Evolutionary conservation across 1,140 invertebrate species (phyloP), one percentile per base, ranked within the genome.

Genomic region (Gonatopus flavifemur): DNA sequence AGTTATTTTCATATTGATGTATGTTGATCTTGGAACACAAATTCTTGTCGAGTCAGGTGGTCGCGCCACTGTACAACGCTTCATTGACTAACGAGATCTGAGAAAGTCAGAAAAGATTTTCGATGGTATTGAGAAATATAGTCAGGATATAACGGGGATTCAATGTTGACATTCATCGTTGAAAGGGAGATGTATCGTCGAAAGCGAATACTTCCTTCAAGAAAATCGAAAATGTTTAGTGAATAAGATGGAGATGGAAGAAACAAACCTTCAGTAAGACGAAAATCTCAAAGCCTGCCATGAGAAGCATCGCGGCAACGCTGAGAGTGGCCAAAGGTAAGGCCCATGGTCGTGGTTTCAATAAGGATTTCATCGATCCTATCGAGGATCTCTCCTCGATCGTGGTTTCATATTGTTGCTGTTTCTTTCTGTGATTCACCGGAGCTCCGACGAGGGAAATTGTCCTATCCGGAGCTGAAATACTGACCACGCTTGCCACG

Each of bases 211-310:
- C n/a, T n/a, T n/a, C 21, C 42, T 7, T n/a, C 15, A 39, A 43
- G 24, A 31, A 30, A 18, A 28, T 12, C 13, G 16, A 20, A 21
- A 39, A 16, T n/a, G n/a, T n/a, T n/a, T n/a, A n/a, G n/a, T n/a
- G n/a, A n/a, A n/a, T n/a, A n/a, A n/a, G n/a, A n/a, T n/a, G n/a
- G n/a, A n/a, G n/a, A n/a, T n/a, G n/a, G n/a, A 28, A 24, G n/a
- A 12, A 42, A 49, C 44, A 39, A 22, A 77, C 75, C 72, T 92
- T 92, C 73, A 91, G 91, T 46, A 96, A 78, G n/a, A 95, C 89
- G 66, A 93, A 94, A 45, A 90, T 84, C 76, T 95, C 93, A 65
- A 95, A 94, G 15, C 86, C 83, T 12, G 86, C 81, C 70, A 95
- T 91, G 53, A 89, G 81, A 1, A 90, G 70, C 82, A 94, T 89